Evolutionary conservation across 2,113 vertebrate genomes (phyloP).

Genomic region (Poicephalus gulielmi): DNA sequence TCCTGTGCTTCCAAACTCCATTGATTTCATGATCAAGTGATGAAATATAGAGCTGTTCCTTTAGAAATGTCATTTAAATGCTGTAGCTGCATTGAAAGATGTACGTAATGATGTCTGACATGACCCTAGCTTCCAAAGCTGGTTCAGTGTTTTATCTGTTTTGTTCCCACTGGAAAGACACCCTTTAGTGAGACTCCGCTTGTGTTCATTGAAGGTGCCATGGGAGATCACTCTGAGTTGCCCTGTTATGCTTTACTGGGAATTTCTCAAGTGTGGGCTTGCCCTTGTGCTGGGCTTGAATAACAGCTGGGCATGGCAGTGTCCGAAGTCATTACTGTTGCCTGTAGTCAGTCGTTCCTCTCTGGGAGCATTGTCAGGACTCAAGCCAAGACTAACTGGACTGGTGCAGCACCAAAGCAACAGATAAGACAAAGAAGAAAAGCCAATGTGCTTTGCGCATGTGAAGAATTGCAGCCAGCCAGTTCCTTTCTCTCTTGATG

Average conservation of each 20-base stretch:
- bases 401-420: neutral
- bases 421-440: neutral
- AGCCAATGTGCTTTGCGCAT: neutral
- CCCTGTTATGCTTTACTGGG: rapidly evolving
- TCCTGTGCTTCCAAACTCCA: neutral
- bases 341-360: neutral
- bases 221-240: neutral
- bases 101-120: neutral
- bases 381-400: neutral
- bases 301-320: neutral
- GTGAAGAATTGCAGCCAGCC: neutral
- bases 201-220: neutral
- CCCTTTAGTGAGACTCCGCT: neutral
- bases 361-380: neutral
- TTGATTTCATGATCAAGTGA: neutral
- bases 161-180: neutral
- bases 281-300: neutral
- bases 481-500: neutral
- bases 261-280: neutral
- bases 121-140: neutral
- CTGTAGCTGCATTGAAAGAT: neutral
- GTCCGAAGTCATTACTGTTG: neutral
- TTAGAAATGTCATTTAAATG: neutral
- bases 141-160: neutral
- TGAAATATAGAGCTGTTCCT: neutral